Evolutionary conservation across 1,140 invertebrate genomes (phyloP).

Genomic region (Solenopsis invicta): DNA sequence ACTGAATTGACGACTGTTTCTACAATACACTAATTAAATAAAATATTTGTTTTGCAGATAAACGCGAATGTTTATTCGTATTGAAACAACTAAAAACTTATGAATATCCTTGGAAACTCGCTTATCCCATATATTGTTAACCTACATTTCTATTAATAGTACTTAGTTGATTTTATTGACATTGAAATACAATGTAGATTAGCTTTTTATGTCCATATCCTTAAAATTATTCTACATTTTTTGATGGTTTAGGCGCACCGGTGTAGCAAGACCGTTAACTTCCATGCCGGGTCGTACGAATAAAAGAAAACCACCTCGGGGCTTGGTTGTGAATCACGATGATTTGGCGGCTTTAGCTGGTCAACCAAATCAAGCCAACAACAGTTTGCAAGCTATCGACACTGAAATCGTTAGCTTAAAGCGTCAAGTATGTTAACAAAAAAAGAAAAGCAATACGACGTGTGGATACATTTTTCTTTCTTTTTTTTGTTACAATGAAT

Average conservation of each 20-base stretch:
- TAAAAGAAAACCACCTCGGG: slow-evolving; percentile 96
- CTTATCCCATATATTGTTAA: slow-evolving; percentile 14
- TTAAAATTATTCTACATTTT: slow-evolving; percentile 53
- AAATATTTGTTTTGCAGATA: not conserved
- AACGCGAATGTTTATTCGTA: not conserved
- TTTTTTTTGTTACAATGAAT: not conserved
- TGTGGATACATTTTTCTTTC: slow-evolving; percentile 86
- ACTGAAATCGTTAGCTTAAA: slow-evolving; percentile 97
- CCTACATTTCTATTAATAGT: not conserved
- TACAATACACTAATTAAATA: not conserved
- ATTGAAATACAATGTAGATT: slow-evolving; percentile 52
- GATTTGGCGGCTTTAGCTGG: slow-evolving; percentile 95
- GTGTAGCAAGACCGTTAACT: slow-evolving; percentile 86
- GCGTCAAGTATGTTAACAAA: slow-evolving; percentile 93
- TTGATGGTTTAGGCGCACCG: slow-evolving; percentile 84
- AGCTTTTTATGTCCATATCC: slow-evolving; percentile 12
- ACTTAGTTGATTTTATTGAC: slow-evolving; percentile 18
- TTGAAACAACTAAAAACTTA: slow-evolving; percentile 24
- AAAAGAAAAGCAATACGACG: slow-evolving; percentile 74
- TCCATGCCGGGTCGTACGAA: slow-evolving; percentile 91
- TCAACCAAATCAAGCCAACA: slow-evolving; percentile 91
- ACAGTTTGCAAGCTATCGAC: slow-evolving; percentile 96
- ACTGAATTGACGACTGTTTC: not conserved
- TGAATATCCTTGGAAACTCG: slow-evolving; percentile 48
- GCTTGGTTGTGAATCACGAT: slow-evolving; percentile 99